A percentile compares a stretch with the other conserved stretches of the same genome.
These are phyloP conservation scores for Resseliella maxima DNA, from an alignment of 2,888 invertebrate genomes.

Conservation along the genomic window DNA sequence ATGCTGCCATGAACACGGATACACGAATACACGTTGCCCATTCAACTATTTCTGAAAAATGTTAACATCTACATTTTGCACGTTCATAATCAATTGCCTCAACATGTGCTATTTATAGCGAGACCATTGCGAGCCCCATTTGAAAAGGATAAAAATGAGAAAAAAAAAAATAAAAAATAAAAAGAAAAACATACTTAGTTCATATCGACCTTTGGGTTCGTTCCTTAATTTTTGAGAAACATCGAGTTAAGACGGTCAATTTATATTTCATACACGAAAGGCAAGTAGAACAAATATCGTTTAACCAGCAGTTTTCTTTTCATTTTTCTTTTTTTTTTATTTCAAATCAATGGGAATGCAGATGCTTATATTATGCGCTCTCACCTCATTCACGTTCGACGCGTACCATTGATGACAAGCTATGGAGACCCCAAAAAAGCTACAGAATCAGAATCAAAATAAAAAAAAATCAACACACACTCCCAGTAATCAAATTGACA, in stretches of 20 bases:
- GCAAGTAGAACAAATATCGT: slow-evolving; percentile 38
- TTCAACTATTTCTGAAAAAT: slow-evolving; percentile 9
- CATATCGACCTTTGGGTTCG: not conserved
- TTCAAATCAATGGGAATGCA: not conserved
- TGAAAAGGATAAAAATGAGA: not conserved
- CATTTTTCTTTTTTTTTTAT: not conserved
- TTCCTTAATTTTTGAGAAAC: not conserved
- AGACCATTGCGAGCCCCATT: not conserved
- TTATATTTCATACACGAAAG: slow-evolving; percentile 28
- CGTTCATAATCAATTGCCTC: slow-evolving; percentile 50
- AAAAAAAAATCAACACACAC: slow-evolving; percentile 1
- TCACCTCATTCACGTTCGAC: slow-evolving; percentile 39
- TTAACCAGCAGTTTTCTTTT: slow-evolving; percentile 17
- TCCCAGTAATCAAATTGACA: slow-evolving; percentile 42
- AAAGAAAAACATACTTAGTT: not conserved
- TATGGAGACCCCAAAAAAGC: not conserved
- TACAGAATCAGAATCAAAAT: not conserved
- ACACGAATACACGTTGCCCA: not conserved
- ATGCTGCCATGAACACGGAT: not conserved
- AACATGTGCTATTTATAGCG: slow-evolving; percentile 45
- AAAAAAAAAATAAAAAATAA: not conserved
- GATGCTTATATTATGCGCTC: slow-evolving; percentile 32
- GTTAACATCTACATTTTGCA: slow-evolving; percentile 40
- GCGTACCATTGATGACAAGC: not conserved
- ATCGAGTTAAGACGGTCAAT: slow-evolving; percentile 40